A percentile compares a stretch with the other conserved stretches of the same genome.
Conservation (phyloP, 2,797 vertebrate genomes). For the Girardinus metallicus region DNA sequence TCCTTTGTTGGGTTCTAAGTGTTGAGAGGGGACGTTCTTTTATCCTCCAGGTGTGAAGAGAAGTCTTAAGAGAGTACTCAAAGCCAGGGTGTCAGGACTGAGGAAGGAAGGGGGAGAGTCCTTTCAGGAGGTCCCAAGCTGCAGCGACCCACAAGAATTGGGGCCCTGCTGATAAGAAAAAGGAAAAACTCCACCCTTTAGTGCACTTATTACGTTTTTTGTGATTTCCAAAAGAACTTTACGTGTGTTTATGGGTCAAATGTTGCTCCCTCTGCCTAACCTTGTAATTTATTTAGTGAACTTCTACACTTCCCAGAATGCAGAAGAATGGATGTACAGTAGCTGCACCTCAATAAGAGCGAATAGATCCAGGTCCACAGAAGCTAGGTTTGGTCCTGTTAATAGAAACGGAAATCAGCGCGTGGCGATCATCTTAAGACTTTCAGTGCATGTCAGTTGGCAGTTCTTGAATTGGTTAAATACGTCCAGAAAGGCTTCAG, state of each 20-base stretch:
- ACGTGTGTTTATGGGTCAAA: slow-evolving; percentile 6
- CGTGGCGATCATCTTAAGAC: slow-evolving; percentile 10
- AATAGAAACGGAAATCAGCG: slow-evolving; percentile 11
- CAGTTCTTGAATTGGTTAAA: slow-evolving; percentile 3
- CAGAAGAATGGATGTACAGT: neutral
- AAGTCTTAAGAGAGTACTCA: slow-evolving; percentile 37
- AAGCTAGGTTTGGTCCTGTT: slow-evolving; percentile 5
- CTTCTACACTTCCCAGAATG: slow-evolving; percentile 31
- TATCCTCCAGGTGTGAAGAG: slow-evolving; percentile 36
- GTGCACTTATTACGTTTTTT: neutral
- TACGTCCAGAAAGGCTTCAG: slow-evolving; percentile 8
- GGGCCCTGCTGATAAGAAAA: slow-evolving; percentile 11
- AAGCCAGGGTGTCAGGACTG: slow-evolving; percentile 20
- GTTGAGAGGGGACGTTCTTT: slow-evolving; percentile 26
- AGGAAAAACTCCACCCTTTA: slow-evolving; percentile 28
- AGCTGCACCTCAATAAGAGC: slow-evolving; percentile 1
- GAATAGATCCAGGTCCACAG: slow-evolving; percentile 7
- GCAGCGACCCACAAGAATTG: slow-evolving; percentile 5
- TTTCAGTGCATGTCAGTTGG: slow-evolving; percentile 32
- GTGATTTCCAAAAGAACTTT: slow-evolving; percentile 18
- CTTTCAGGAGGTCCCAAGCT: slow-evolving; percentile 21
- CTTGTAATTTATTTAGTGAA: slow-evolving; percentile 15
- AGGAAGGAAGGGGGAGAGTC: neutral
- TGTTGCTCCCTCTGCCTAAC: slow-evolving; percentile 5
- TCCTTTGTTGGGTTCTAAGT: slow-evolving; percentile 46